Percentiles rank a stretch among this genome's conserved stretches.
These are phyloP conservation scores for Hypercompe scribonia DNA, from an alignment of 2,888 invertebrate species.

Conservation along the genomic window DNA sequence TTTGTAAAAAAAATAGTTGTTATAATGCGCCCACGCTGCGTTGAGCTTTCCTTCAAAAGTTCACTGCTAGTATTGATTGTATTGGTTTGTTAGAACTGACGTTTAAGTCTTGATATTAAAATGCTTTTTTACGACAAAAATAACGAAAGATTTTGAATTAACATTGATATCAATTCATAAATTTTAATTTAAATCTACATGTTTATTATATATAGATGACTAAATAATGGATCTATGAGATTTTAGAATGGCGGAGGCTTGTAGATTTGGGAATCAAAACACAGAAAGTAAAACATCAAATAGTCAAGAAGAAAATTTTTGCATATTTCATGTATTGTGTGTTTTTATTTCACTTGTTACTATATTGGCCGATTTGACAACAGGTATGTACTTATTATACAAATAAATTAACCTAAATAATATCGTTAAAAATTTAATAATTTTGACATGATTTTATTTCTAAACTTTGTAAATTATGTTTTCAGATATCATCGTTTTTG, in stretches of 20 bases:
- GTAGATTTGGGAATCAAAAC: constrained; percentile 72
- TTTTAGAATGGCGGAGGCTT: constrained; percentile 80
- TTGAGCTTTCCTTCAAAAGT: constrained; percentile 27
- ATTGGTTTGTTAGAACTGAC: constrained; percentile 57
- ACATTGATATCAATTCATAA: constrained; percentile 29
- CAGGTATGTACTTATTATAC: constrained; percentile 75
- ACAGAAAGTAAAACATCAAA: constrained; percentile 68
- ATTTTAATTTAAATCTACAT: constrained; percentile 26
- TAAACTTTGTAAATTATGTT: constrained; percentile 35
- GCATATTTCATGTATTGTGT: constrained; percentile 83
- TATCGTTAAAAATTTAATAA: neutral
- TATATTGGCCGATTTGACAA: constrained; percentile 86
- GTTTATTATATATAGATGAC: constrained; percentile 23
- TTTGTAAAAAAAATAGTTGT: constrained; percentile 9
- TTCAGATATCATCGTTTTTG: constrained; percentile 86
- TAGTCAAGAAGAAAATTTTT: constrained; percentile 80
- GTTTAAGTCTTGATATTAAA: constrained; percentile 28
- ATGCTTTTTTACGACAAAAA: constrained; percentile 16
- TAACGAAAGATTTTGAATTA: constrained; percentile 29
- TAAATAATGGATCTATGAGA: constrained; percentile 48
- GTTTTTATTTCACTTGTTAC: constrained; percentile 86
- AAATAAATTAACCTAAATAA: neutral
- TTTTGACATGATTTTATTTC: too few relatives aligned
- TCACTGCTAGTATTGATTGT: constrained; percentile 37
- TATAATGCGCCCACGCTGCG: constrained; percentile 57